Conservation (phyloP, 2,113 vertebrate genomes). For the Paratilapia polleni region DNA sequence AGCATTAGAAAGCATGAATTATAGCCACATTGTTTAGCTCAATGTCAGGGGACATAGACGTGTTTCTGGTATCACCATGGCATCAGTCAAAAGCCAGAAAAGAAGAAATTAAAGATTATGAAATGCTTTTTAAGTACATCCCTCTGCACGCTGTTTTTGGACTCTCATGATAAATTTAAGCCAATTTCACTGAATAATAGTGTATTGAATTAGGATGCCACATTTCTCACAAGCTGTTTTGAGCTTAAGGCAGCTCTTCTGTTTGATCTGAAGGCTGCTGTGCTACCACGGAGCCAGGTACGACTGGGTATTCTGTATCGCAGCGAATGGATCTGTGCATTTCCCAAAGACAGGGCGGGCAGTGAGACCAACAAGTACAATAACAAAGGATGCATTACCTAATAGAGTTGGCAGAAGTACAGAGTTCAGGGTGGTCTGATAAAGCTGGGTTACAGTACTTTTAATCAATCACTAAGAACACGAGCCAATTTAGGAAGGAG, state of each 20-base stretch:
- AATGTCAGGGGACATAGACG: slow-evolving; percentile 54
- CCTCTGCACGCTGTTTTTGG: slow-evolving; percentile 19
- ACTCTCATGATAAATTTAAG: slow-evolving; percentile 38
- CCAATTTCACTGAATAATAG: slow-evolving; percentile 36
- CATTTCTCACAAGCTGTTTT: slow-evolving; percentile 46
- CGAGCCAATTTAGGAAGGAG: slow-evolving; percentile 80
- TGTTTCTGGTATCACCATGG: slow-evolving; percentile 17
- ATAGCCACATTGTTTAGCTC: slow-evolving; percentile 55
- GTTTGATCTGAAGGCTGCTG: slow-evolving; percentile 47
- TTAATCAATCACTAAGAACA: slow-evolving; percentile 83
- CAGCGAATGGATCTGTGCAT: slow-evolving; percentile 49
- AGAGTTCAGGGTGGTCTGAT: slow-evolving; percentile 74
- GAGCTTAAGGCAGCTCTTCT: slow-evolving; percentile 18
- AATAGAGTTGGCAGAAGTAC: slow-evolving; percentile 82
- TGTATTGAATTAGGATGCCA: slow-evolving; percentile 28
- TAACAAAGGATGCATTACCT: slow-evolving; percentile 84
- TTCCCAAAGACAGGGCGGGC: slow-evolving; percentile 40
- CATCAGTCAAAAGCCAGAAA: slow-evolving; percentile 36
- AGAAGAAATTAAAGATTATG: slow-evolving; percentile 1
- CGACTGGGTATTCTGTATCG: slow-evolving; percentile 19
- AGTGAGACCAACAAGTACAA: slow-evolving; percentile 51
- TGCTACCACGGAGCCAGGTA: slow-evolving; percentile 21
- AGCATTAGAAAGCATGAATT: slow-evolving; percentile 69
- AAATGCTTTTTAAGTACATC: slow-evolving; percentile 33
- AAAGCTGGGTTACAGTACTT: slow-evolving; percentile 80